These are phyloP conservation scores for Tortrix viridana DNA, from an alignment of 2,888 invertebrate species.

Conservation along the genomic window DNA sequence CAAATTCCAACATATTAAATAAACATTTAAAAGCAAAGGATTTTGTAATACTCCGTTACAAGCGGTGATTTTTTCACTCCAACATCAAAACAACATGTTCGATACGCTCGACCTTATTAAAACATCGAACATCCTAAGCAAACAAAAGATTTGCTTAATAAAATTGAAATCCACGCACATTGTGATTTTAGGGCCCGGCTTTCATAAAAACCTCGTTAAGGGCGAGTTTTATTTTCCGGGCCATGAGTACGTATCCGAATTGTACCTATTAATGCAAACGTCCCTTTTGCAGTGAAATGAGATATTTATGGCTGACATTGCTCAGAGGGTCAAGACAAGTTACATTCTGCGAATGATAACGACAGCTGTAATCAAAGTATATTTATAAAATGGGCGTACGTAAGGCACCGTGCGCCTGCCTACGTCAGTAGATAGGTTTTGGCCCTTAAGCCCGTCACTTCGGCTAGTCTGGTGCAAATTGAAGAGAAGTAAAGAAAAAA, in stretches of 20 bases:
- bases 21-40: constrained; percentile 8
- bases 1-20: constrained; percentile 14
- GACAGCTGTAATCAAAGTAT: too few species aligned
- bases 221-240: constrained; percentile 2
- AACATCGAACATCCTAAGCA: constrained; percentile 33
- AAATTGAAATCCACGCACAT: constrained; percentile 26
- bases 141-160: constrained; percentile 36
- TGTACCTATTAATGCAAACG: too few species aligned
- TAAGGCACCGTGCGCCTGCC: too few species aligned
- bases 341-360: too few species aligned
- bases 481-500: too few species aligned
- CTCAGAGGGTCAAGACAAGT: too few species aligned
- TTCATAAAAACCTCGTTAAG: constrained; percentile 29
- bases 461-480: too few species aligned
- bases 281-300: too few species aligned
- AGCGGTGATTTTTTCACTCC: constrained; percentile 12
- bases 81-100: constrained; percentile 34
- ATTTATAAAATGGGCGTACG: too few species aligned
- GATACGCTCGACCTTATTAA: constrained; percentile 29
- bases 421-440: too few species aligned
- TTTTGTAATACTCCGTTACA: constrained; percentile 7
- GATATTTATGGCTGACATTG: too few species aligned
- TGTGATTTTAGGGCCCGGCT: constrained; percentile 28
- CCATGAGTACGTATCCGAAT: background rate
- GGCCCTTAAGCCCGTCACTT: too few species aligned